Evolutionary conservation across 23 tunicate genomes (phyloP).

Genomic region (Styela plicata): DNA sequence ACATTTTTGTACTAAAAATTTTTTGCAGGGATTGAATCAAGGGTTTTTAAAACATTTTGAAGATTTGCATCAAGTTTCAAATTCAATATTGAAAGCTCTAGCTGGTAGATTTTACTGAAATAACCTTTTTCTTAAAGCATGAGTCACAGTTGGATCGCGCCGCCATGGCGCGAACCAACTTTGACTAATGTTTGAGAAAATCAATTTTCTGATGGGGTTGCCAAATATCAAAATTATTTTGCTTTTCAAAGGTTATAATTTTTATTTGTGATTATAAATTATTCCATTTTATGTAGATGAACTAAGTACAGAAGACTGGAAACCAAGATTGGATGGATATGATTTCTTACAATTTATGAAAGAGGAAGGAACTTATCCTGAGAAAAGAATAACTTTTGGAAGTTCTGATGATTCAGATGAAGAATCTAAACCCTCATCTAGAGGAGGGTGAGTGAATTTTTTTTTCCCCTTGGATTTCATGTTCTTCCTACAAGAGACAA

Average conservation of each 20-base stretch:
- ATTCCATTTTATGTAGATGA: slow-evolving; percentile 5
- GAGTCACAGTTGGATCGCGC: too few species aligned
- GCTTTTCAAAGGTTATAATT: neutral
- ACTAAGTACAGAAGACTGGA: slow-evolving; percentile 31
- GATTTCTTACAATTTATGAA: slow-evolving; percentile 61
- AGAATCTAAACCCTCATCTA: neutral
- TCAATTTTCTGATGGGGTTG: too few species aligned
- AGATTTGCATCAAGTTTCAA: too few species aligned
- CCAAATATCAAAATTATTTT: too few species aligned
- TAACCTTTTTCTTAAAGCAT: too few species aligned
- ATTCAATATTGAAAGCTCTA: too few species aligned
- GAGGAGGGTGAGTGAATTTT: neutral
- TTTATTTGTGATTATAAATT: neutral
- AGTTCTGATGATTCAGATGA: neutral
- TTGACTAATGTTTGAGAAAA: too few species aligned
- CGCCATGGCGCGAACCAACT: too few species aligned
- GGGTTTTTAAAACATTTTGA: too few species aligned
- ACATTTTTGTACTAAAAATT: too few species aligned
- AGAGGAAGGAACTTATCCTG: slow-evolving; percentile 61
- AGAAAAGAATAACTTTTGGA: neutral
- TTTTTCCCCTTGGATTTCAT: neutral
- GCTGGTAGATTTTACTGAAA: too few species aligned
- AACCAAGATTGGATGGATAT: slow-evolving; percentile 49
- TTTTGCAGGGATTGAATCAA: too few species aligned
- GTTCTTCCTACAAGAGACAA: neutral